Evolutionary conservation across 2,113 vertebrate genomes (phyloP).

Genomic region (Saguinus imperator): DNA sequence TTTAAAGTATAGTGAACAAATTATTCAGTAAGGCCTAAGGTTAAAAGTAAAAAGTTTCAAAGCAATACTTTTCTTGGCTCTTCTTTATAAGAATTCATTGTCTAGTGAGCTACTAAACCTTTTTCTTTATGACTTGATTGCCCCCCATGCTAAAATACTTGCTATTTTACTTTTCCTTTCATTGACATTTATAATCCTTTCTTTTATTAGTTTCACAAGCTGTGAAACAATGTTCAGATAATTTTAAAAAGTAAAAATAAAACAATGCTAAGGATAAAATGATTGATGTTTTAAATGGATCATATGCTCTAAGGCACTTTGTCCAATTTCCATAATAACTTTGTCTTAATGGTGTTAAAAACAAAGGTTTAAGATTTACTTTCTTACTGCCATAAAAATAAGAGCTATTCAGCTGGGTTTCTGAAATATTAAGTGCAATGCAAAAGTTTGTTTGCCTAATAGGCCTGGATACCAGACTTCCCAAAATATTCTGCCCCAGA

Average conservation of each 20-base stretch:
- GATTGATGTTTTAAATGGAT: neutral
- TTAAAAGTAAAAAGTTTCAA: neutral
- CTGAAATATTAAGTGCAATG: neutral
- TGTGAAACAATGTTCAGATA: neutral
- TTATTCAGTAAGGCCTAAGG: neutral
- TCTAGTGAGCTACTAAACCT: neutral
- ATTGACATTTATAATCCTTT: neutral
- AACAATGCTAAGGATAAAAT: neutral
- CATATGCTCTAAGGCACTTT: neutral
- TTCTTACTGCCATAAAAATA: neutral
- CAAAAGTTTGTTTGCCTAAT: neutral
- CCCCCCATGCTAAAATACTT: neutral
- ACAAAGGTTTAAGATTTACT: neutral
- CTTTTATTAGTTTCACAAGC: neutral
- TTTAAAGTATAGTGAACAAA: neutral
- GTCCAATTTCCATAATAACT: neutral
- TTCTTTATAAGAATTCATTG: neutral
- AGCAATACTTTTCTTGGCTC: neutral
- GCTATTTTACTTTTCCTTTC: neutral
- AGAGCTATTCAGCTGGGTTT: neutral
- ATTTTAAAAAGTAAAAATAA: neutral
- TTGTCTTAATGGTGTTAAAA: neutral
- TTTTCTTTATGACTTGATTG: neutral
- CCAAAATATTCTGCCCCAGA: neutral
- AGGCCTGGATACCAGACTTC: neutral